Percentiles rank a stretch among this genome's conserved stretches.
Conservation (phyloP, 2,888 invertebrate genomes). For the Habrosyne pyritoides region DNA sequence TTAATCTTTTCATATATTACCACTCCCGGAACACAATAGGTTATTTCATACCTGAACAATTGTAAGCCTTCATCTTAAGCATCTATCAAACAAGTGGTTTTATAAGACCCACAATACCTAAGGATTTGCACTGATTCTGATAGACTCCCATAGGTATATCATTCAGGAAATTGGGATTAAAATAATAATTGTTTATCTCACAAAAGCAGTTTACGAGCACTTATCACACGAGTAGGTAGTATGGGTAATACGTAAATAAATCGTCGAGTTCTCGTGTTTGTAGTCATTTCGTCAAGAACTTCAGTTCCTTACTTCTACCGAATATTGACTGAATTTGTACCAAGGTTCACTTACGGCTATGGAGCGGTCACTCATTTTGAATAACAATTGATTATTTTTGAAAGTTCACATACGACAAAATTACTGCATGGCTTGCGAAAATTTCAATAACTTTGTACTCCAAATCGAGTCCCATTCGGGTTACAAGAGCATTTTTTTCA, state of each 20-base stretch:
- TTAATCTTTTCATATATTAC: too few relatives aligned
- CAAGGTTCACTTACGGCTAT: constrained; percentile 62
- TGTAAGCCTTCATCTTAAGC: too few relatives aligned
- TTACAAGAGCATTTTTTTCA: constrained; percentile 21
- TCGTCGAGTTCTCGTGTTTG: constrained; percentile 42
- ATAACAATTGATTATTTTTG: not conserved
- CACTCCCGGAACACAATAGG: too few relatives aligned
- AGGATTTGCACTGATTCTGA: not conserved
- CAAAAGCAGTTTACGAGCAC: not conserved
- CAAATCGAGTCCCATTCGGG: constrained; percentile 40
- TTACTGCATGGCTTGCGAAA: not conserved
- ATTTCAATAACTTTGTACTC: constrained; percentile 15
- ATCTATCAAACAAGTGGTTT: too few relatives aligned
- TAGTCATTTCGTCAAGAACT: constrained; percentile 26
- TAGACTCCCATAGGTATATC: not conserved
- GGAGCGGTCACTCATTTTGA: constrained; percentile 64
- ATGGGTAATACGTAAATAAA: constrained; percentile 25
- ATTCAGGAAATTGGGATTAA: constrained; percentile 9
- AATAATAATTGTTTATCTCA: constrained; percentile 6
- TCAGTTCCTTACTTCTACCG: constrained; percentile 8
- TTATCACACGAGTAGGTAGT: not conserved
- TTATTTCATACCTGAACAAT: too few relatives aligned
- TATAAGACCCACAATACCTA: too few relatives aligned
- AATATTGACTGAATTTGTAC: constrained; percentile 11
- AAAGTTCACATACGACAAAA: constrained; percentile 3